Base-by-base conservation (phyloP, 2,797 vertebrate genomes). In the Ctenosaura bakeri region DNA sequence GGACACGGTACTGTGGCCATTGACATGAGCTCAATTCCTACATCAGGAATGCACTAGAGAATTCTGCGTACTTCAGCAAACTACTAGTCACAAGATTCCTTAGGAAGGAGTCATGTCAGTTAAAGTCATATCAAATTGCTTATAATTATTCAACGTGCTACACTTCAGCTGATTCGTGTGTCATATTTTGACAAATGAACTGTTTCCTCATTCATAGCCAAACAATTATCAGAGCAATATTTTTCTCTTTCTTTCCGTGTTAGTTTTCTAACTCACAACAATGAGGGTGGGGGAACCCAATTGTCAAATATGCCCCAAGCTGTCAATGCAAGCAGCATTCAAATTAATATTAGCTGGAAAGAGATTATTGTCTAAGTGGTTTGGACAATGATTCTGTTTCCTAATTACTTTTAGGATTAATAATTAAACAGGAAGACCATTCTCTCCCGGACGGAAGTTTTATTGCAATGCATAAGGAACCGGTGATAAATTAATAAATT, bases 401-500 rank as follows among this genome's bases (percentile, higher is more conserved):
- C 94, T 96, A 96, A 95, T 96, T 95, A 93, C 94, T 94, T 94
- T 92, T 91, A 87, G 92, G 94, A 95, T 95, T 96, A 96, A 96
- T 96, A 96, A 95, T 93, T 92, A 95, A 94, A 93, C 92, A 94
- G 94, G 92, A 96, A 91, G 59, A 71, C 78, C 77, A 94, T 95
- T 96, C 94, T 91, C 92, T 88, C 84, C 94, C 88, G 93, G 94
- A 94, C 92, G 93, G 96, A 95, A 92, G 89, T 95, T 96, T 96
- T 94, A 94, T 93, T 93, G 90, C 94, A 93, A 90, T 93, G 91
- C 93, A 94, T 92, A 94, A 94, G 95, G 94, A 95, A 95, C 91
- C 93, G 95, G 94, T 96, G 95, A 96, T 95, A 95, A 96, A 96
- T 96, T 96, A 96, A 96, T 95, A 96, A 96, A 96, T 96, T 95